phyloP scores from a whole-genome alignment of 2,113 vertebrate genomes.

The Aphyosemion australe region DNA sequence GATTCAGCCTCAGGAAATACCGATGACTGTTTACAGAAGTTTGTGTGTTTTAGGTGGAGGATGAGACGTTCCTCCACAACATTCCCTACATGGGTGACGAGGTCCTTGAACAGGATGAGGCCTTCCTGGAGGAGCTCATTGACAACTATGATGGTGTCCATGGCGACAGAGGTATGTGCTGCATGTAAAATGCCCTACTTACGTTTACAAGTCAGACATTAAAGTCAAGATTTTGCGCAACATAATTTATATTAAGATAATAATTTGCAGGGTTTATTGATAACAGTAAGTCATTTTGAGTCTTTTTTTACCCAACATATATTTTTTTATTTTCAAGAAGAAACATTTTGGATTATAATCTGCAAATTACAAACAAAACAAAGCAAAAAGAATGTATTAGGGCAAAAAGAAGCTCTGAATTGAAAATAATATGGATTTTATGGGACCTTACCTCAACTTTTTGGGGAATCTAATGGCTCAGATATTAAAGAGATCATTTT shows the following conservation, averaged over 20 bases:
- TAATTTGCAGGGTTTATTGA: neutral
- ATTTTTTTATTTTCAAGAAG: too few relatives aligned
- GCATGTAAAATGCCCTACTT: neutral
- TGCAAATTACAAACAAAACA: too few relatives aligned
- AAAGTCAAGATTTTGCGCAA: neutral
- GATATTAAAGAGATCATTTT: neutral
- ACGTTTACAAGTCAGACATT: too few relatives aligned
- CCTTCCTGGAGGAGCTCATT: constrained; percentile 96
- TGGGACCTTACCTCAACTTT: too few relatives aligned
- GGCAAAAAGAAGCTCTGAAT: too few relatives aligned
- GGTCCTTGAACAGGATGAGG: constrained; percentile 96
- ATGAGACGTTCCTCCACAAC: constrained; percentile 97
- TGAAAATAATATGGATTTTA: too few relatives aligned
- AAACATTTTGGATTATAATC: too few relatives aligned
- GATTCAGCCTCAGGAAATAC: too few relatives aligned
- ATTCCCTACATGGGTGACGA: constrained; percentile 99
- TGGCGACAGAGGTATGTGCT: constrained; percentile 90
- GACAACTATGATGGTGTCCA: constrained; percentile 99
- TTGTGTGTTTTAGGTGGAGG: constrained; percentile 86
- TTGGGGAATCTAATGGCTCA: too few relatives aligned
- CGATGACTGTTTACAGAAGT: neutral
- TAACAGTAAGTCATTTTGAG: neutral
- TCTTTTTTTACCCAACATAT: neutral
- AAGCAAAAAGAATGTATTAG: too few relatives aligned
- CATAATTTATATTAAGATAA: neutral